These are phyloP conservation scores for Carassius auratus DNA, from an alignment of 2,113 vertebrate species.

Conservation along the genomic window DNA sequence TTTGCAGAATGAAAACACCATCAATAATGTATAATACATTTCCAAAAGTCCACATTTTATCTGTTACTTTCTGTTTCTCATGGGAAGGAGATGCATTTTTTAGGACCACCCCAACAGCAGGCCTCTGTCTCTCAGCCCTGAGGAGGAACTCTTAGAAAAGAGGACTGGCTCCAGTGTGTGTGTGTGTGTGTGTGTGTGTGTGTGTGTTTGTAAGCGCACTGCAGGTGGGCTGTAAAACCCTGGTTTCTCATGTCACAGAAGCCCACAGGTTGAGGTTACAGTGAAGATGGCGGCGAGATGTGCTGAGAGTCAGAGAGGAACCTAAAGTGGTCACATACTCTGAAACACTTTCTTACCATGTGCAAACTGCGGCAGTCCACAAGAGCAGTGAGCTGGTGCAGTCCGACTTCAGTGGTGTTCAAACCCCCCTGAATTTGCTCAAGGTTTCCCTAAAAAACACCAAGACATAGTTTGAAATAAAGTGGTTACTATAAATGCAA, in stretches of 20 bases:
- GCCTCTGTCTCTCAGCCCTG: background rate
- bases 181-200: background rate
- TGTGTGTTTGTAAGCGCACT: background rate
- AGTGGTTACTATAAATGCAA: background rate
- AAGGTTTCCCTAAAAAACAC: slow-evolving; percentile 80
- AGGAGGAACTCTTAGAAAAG: background rate
- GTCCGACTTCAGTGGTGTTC: slow-evolving; percentile 90
- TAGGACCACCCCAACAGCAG: slow-evolving; percentile 1
- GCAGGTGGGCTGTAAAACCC: background rate
- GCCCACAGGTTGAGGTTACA: background rate
- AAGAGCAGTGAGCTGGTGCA: slow-evolving; percentile 96
- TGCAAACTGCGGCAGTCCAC: slow-evolving; percentile 98
- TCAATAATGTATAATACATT: slow-evolving; percentile 31
- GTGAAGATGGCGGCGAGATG: background rate
- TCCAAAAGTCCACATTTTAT: slow-evolving; percentile 16
- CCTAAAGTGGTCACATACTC: background rate
- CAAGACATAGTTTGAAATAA: background rate
- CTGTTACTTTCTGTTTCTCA: background rate
- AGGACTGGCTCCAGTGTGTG: background rate
- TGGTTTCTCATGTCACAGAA: background rate
- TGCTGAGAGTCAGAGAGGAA: background rate
- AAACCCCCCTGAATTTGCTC: slow-evolving; percentile 87
- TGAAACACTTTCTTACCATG: slow-evolving; percentile 82
- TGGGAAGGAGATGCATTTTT: slow-evolving; percentile 9
- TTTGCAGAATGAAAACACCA: slow-evolving; percentile 27